Percentiles rank a stretch among this genome's conserved stretches.
Evolutionary conservation across 1,140 invertebrate species (phyloP).

Genomic region (Gryon sp.): DNA sequence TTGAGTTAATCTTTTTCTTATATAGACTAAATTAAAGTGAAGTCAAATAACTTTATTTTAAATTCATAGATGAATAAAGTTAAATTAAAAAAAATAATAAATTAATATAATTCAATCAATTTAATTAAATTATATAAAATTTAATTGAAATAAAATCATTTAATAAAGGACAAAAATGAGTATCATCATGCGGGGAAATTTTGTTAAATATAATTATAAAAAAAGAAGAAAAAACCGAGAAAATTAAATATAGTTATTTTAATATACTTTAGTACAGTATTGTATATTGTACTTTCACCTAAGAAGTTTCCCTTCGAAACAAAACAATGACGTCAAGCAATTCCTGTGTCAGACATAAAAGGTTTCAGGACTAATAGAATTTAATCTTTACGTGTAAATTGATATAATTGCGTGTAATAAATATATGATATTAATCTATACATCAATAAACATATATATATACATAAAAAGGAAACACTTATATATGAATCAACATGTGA

Average conservation of each 20-base stretch:
- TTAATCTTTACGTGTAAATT: no score
- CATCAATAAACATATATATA: no score
- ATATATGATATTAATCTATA: no score
- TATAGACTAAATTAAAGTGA: conserved; percentile 33
- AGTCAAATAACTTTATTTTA: conserved; percentile 21
- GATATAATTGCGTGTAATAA: no score
- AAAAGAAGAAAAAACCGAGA: conserved; percentile 22
- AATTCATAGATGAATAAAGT: conserved; percentile 3
- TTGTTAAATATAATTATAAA: no score
- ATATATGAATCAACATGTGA: no score
- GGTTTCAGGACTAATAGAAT: background rate
- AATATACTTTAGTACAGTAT: conserved; percentile 17
- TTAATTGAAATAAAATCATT: no score
- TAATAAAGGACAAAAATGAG: no score
- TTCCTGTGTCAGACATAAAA: conserved; percentile 40
- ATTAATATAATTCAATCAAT: background rate
- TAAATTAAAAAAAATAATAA: conserved; percentile 10
- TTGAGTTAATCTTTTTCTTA: conserved; percentile 22
- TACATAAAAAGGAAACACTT: no score
- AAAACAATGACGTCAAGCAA: conserved; percentile 49
- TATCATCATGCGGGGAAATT: no score
- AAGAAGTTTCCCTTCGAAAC: conserved; percentile 55
- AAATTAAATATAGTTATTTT: conserved; percentile 38
- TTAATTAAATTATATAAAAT: no score
- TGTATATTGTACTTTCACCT: conserved; percentile 50